These are phyloP conservation scores for Apolygus lucorum DNA, from an alignment of 1,140 invertebrate species.

Conservation along the genomic window DNA sequence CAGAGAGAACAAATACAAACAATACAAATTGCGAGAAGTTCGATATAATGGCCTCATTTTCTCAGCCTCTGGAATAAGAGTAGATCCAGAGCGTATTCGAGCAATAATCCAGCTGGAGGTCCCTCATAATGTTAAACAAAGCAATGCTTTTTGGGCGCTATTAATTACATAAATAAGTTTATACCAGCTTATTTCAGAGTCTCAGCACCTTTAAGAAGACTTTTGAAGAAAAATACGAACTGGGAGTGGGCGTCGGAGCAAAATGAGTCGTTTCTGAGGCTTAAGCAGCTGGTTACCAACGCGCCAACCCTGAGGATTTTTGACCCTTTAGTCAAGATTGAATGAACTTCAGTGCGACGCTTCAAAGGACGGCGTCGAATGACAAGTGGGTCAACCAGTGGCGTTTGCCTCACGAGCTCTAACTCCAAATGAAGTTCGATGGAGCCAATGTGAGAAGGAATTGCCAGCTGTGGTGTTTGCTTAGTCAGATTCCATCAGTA, in stretches of 20 bases:
- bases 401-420: slow-evolving; percentile 34
- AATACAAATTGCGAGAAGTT: slow-evolving; percentile 35
- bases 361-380: slow-evolving; percentile 35
- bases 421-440: slow-evolving; percentile 37
- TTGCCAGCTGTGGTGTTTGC: slow-evolving; percentile 38
- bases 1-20: slow-evolving; percentile 33
- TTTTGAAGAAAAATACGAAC: slow-evolving; percentile 34
- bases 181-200: slow-evolving; percentile 33
- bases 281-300: slow-evolving; percentile 34
- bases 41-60: slow-evolving; percentile 40
- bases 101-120: slow-evolving; percentile 28
- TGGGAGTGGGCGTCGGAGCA: slow-evolving; percentile 34
- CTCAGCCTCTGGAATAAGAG: slow-evolving; percentile 36
- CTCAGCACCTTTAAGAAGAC: slow-evolving; percentile 31
- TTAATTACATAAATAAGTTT: slow-evolving; percentile 39
- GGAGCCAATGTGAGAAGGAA: slow-evolving; percentile 43
- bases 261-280: slow-evolving; percentile 31
- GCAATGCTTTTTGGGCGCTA: slow-evolving; percentile 39
- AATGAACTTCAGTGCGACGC: slow-evolving; percentile 31
- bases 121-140: slow-evolving; percentile 38
- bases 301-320: slow-evolving; percentile 34
- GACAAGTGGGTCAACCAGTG: slow-evolving; percentile 33
- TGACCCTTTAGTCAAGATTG: slow-evolving; percentile 30
- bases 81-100: no score
- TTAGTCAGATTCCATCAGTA: slow-evolving; percentile 36